Conservation (phyloP, 2,797 vertebrate genomes). For the Cheracebus regulus region DNA sequence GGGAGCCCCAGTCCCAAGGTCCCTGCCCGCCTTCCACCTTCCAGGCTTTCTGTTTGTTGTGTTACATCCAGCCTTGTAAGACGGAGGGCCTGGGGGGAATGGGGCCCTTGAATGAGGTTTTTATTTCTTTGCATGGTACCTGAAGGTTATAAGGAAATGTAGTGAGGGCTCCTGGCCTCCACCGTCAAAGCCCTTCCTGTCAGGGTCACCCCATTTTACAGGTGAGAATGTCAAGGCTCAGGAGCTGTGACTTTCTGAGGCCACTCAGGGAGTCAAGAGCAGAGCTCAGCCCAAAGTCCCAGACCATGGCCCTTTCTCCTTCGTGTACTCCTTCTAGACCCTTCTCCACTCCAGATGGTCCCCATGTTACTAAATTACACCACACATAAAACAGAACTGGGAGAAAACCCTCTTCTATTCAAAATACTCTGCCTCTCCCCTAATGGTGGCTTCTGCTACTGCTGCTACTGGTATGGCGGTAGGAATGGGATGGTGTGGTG, state of each 20-base stretch:
- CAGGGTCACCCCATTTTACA: not conserved
- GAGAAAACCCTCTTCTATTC: not conserved
- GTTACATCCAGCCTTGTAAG: too few species aligned
- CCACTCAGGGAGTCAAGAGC: not conserved
- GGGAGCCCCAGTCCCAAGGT: rapidly evolving
- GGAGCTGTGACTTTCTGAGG: not conserved
- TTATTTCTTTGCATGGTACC: not conserved
- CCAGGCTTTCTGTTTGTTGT: rapidly evolving
- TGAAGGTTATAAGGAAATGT: too few species aligned
- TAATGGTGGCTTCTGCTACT: not conserved
- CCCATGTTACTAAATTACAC: not conserved
- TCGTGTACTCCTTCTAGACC: rapidly evolving
- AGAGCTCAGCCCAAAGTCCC: not conserved
- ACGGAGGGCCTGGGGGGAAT: not conserved
- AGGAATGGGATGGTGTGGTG: not conserved
- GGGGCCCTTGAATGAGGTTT: not conserved
- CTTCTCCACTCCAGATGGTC: too few species aligned
- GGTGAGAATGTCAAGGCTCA: not conserved
- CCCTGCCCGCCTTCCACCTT: not conserved
- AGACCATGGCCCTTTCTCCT: not conserved
- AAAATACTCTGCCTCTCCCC: not conserved
- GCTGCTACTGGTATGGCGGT: not conserved
- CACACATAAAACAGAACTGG: too few species aligned
- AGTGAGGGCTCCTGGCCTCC: not conserved
- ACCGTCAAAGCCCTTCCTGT: not conserved